Evolutionary conservation across 2,797 vertebrate species (phyloP), one percentile per base, ranked within the genome.

Genomic region (Champsocephalus gunnari): DNA sequence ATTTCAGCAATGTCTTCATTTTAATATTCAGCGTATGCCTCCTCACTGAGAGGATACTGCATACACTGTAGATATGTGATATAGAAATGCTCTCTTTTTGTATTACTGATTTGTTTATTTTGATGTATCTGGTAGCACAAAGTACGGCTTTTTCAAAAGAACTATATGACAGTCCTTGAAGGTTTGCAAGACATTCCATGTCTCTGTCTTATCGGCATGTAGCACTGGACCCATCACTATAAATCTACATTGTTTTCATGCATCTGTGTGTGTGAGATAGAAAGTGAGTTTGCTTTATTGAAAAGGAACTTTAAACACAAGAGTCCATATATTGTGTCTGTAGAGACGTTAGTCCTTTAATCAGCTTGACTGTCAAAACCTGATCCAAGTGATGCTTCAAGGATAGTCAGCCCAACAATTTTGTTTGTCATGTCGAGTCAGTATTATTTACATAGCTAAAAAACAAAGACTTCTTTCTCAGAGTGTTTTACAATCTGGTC

Each of bases 141-240:
- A 28, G n/a, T 56, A 38, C 49, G 17, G 59, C 41, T 4, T 65
- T 74, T 62, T 66, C 69, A 62, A 49, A 62, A 69, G 45, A 72
- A 55, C 28, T 66, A 75, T 71, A 50, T 74, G 74, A 76, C 71
- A 60, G 54, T 61, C 64, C 51, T 62, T 88, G 80, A 34, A 53
- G 9, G 38, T 84, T 64, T 71, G 45, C 61, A 47, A 66, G 55
- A 45, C 63, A 38, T 73, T 67, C 48, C 21, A 50, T 64, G 62
- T 72, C 53, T 66, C 64, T 75, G 71, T 74, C 72, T 51, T 79
- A 67, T 85, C 79, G 66, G 73, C 61, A 63, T 74, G 72, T 77
- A 62, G 45, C 55, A 77, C 53, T 10, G 47, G 28, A 78, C 54
- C 32, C 19, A 44, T 76, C 70, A 67, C 66, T 17, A 38, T 48